These are phyloP conservation scores for Orius insidiosus DNA, from an alignment of 1,140 invertebrate genomes.

Conservation along the genomic window DNA sequence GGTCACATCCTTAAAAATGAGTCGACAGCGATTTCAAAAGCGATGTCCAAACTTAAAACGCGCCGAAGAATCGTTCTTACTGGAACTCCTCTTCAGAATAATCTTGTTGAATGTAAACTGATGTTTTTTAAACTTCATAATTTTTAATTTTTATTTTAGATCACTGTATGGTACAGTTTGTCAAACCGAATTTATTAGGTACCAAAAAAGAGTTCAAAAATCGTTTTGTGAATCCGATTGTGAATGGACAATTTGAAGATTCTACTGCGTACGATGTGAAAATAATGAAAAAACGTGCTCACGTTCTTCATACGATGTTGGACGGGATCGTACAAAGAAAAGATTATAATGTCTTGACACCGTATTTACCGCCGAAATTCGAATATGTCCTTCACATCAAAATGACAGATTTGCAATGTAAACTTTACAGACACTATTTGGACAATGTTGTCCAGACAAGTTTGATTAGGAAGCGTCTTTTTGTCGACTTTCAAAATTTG, in stretches of 20 bases:
- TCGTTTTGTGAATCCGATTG: conserved; percentile 84
- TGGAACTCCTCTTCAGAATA: conserved; percentile 91
- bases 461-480: conserved; percentile 34
- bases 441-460: conserved; percentile 23
- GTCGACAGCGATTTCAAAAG: conserved; percentile 65
- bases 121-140: not conserved
- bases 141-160: conserved; percentile 33
- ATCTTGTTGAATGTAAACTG: conserved; percentile 78
- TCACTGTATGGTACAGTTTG: conserved; percentile 93
- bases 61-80: conserved; percentile 74
- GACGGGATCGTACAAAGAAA: conserved; percentile 78
- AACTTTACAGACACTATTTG: conserved; percentile 65
- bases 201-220: conserved; percentile 82
- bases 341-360: conserved; percentile 81
- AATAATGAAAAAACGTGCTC: conserved; percentile 87
- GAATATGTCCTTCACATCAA: conserved; percentile 87
- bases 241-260: conserved; percentile 86
- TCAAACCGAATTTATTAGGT: conserved; percentile 83
- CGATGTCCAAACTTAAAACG: conserved; percentile 63
- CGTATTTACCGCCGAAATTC: conserved; percentile 81
- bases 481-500: conserved; percentile 73
- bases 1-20: conserved; percentile 89
- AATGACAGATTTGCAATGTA: conserved; percentile 64
- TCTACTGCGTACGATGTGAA: conserved; percentile 75
- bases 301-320: conserved; percentile 82